A percentile compares a stretch with the other conserved stretches of the same genome.
phyloP scores from a whole-genome alignment of 2,797 vertebrate genomes.

The Chrosomus eos region DNA sequence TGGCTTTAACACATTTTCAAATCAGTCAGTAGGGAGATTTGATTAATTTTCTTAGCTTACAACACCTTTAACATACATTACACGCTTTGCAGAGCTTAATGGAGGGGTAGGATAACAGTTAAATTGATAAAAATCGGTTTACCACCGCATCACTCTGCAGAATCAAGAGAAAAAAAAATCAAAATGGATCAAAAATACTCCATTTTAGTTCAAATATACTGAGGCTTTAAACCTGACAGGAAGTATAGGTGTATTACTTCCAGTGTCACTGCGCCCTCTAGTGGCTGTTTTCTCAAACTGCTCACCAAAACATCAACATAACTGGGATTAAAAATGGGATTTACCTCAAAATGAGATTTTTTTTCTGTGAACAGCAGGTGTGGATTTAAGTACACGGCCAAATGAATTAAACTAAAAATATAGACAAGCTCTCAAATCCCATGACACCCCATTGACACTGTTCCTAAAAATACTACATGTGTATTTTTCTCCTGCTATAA shows the following conservation, averaged over 20 bases:
- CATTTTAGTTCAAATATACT: not conserved
- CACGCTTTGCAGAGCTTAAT: not conserved
- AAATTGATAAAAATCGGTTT: not conserved
- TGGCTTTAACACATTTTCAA: not conserved
- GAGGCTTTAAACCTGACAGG: not conserved
- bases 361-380: not conserved
- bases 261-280: slow-evolving; percentile 6
- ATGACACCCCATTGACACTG: not conserved
- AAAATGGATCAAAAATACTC: not conserved
- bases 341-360: not conserved
- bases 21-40: not conserved
- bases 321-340: not conserved
- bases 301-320: not conserved
- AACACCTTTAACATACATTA: not conserved
- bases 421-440: not conserved
- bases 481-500: not conserved
- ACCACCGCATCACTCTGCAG: not conserved
- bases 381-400: not conserved
- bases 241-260: not conserved
- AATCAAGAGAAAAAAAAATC: not conserved
- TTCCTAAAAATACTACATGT: not conserved
- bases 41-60: not conserved
- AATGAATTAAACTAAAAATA: slow-evolving; percentile 3
- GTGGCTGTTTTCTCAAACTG: not conserved
- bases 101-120: not conserved